phyloP scores from a whole-genome alignment of 2,888 invertebrate genomes.

The Dynastes maya region DNA sequence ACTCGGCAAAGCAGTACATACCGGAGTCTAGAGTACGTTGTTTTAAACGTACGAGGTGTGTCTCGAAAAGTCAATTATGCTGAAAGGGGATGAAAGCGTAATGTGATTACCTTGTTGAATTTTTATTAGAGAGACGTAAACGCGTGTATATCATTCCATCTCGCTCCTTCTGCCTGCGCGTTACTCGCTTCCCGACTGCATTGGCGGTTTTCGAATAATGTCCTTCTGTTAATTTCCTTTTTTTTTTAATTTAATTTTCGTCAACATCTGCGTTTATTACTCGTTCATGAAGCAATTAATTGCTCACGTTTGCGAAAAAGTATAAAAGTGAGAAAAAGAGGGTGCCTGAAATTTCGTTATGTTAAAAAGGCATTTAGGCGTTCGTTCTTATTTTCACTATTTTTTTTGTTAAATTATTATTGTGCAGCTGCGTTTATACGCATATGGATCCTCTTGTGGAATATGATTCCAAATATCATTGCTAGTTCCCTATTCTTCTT shows the following conservation, averaged over 20 bases:
- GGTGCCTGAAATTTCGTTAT: not conserved
- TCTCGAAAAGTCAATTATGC: conserved; percentile 46
- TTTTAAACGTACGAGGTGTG: conserved; percentile 42
- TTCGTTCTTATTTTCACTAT: not conserved
- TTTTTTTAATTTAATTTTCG: conserved; percentile 44
- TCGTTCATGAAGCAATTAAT: conserved; percentile 29
- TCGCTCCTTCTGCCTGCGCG: not conserved
- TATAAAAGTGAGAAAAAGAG: conserved; percentile 14
- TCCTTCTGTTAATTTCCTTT: conserved; percentile 40
- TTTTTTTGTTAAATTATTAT: not conserved
- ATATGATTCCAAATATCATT: not conserved
- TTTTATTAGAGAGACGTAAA: conserved; percentile 47
- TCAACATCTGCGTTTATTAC: conserved; percentile 44
- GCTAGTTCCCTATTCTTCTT: no score
- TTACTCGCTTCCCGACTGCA: not conserved
- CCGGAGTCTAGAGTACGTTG: conserved; percentile 8
- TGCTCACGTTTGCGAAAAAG: conserved; percentile 22
- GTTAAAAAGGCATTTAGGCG: conserved; percentile 1
- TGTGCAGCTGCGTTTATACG: no score
- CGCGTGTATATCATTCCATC: conserved; percentile 17
- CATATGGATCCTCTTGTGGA: no score
- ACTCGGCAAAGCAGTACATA: not conserved
- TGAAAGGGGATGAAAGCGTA: conserved; percentile 46
- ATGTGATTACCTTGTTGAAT: conserved; percentile 50
- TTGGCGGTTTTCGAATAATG: conserved; percentile 39